phyloP scores from a whole-genome alignment of 2,797 vertebrate genomes.

The Crenuchus spilurus region DNA sequence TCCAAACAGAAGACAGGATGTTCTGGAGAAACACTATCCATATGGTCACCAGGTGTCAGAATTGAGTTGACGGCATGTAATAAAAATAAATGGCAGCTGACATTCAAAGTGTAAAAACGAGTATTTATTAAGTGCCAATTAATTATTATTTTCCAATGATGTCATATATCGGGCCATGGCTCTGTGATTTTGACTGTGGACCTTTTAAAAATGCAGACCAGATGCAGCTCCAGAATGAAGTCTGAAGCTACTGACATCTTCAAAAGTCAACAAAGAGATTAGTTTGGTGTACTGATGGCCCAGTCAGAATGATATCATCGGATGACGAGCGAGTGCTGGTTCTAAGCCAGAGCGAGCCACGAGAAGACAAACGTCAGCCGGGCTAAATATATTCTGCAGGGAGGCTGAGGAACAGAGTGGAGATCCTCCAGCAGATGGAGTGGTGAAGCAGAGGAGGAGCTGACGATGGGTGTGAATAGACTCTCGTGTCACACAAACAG shows the following conservation, averaged over 20 bases:
- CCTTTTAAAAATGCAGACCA: background rate
- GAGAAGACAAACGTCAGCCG: slow-evolving; percentile 32
- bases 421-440: slow-evolving; percentile 51
- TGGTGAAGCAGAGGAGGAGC: slow-evolving; percentile 44
- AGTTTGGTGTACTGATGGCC: background rate
- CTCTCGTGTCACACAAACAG: slow-evolving; percentile 49
- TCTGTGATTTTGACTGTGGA: no score
- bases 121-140: no score
- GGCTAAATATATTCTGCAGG: slow-evolving; percentile 48
- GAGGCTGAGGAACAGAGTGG: slow-evolving; percentile 11
- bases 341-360: background rate
- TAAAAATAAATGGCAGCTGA: no score
- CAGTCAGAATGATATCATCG: slow-evolving; percentile 15
- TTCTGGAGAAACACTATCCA: no score
- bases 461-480: slow-evolving; percentile 55
- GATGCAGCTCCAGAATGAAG: background rate
- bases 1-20: no score
- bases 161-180: no score
- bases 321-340: slow-evolving; percentile 10
- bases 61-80: no score
- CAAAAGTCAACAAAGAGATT: background rate
- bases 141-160: no score
- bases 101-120: no score
- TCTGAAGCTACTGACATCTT: background rate
- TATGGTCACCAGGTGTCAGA: no score